Base-by-base conservation (phyloP, 2,797 vertebrate species). In the Simalia tracyae region DNA sequence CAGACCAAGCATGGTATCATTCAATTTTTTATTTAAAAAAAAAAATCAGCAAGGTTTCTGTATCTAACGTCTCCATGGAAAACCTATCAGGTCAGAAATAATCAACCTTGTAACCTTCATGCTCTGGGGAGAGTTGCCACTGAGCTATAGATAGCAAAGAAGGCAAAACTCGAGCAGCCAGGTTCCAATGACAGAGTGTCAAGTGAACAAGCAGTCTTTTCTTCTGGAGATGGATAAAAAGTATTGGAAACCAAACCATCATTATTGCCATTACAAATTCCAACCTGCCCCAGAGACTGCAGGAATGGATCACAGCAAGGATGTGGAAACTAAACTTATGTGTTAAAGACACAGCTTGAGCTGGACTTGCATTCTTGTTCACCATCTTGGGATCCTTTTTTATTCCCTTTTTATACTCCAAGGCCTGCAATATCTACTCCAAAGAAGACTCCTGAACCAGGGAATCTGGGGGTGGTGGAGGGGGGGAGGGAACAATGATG, bases 81-180 rank as follows among this genome's bases (percentile, higher is more conserved):
- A 36, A 84, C n/a, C 66, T 46, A 54, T 86, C 89, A 86, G 89
- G 90, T 91, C 90, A 92, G 72, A 94, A 93, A 64, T 54, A 90
- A 92, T 24, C 86, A 31, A 57, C 91, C 19, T 94, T 81, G 85
- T 66, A 92, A 94, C 91, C 92, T 92, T 90, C 66, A 15, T 2
- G 60, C 86, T 93, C 76, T 86, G 50, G 31, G 61, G 59, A 93
- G 6, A 81, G 89, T 54, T 68, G 86, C 90, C 0, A 0, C 15
- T 28, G 60, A 93, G 61, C 59, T 84, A 76, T 57, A 92, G 0
- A 66, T 0, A 0, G 89, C 72, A 84, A 15, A 66, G 46, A 84
- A 91, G 31, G 85, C 24, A 61, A 84, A 90, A 94, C 5, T 87
- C 0, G 1, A 92, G 66, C 54, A 94, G 66, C 89, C 57, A 6